Percentiles rank a stretch among this genome's conserved stretches.
These are phyloP conservation scores for Octonoba sinensis DNA, from an alignment of 2,888 invertebrate genomes.

Conservation along the genomic window DNA sequence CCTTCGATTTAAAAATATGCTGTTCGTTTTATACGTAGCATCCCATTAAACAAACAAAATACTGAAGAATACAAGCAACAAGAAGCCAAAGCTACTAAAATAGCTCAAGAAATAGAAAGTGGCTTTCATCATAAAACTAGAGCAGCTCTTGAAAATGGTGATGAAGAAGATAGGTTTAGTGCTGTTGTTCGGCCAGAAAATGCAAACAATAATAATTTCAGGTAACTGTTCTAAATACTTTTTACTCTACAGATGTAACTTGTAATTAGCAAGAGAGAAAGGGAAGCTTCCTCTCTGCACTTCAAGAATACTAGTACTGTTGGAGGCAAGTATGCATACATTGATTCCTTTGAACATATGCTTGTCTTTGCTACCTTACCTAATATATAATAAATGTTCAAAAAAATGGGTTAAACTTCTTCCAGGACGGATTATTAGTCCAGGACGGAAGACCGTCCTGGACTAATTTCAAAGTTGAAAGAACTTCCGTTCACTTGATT, in stretches of 20 bases:
- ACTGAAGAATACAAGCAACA: conserved; percentile 88
- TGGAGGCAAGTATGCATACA: too few relatives aligned
- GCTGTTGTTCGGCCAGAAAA: conserved; percentile 78
- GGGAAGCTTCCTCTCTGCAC: not conserved
- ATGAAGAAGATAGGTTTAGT: conserved; percentile 86
- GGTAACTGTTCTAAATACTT: conserved; percentile 13
- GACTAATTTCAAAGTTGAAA: too few relatives aligned
- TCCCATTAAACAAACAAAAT: conserved; percentile 86
- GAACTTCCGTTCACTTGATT: too few relatives aligned
- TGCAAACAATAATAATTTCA: conserved; percentile 39
- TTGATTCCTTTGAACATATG: too few relatives aligned
- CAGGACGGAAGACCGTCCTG: too few relatives aligned
- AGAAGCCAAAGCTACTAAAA: conserved; percentile 87
- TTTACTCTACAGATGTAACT: not conserved
- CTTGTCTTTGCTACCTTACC: too few relatives aligned
- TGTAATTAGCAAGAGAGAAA: not conserved
- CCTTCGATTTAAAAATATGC: too few relatives aligned
- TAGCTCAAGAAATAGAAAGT: conserved; percentile 93
- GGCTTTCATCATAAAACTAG: conserved; percentile 85
- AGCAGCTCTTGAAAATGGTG: conserved; percentile 80
- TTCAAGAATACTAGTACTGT: not conserved
- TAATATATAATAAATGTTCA: too few relatives aligned
- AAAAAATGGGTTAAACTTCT: too few relatives aligned
- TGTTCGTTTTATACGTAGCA: conserved; percentile 68
- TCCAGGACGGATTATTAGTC: too few relatives aligned